phyloP scores from a whole-genome alignment of 2,888 invertebrate genomes.

The Drosophila macrospina region DNA sequence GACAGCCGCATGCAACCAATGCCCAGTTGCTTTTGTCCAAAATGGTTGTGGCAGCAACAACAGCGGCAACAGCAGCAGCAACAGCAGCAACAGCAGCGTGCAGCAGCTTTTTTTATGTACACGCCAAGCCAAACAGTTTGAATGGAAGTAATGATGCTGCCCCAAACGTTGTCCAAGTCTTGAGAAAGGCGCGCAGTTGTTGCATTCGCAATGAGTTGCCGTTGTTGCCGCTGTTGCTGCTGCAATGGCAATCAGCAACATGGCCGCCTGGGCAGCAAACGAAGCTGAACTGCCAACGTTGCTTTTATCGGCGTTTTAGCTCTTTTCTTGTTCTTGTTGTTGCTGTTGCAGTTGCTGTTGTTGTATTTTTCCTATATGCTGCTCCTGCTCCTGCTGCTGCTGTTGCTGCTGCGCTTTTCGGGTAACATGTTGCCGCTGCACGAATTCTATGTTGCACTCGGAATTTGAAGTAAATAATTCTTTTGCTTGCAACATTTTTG shows the following conservation, averaged over 20 bases:
- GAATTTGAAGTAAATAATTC: slow-evolving; percentile 80
- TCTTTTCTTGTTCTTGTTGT: slow-evolving; percentile 21
- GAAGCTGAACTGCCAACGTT: slow-evolving; percentile 79
- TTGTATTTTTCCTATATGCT: slow-evolving; percentile 44
- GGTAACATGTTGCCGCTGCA: slow-evolving; percentile 81
- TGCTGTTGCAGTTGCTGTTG: slow-evolving; percentile 24
- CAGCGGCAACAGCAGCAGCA: slow-evolving; percentile 47
- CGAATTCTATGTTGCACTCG: slow-evolving; percentile 83
- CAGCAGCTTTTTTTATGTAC: slow-evolving; percentile 72
- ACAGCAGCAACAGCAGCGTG: slow-evolving; percentile 30
- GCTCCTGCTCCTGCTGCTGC: slow-evolving; percentile 22
- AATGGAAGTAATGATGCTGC: slow-evolving; percentile 81
- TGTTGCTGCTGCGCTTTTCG: slow-evolving; percentile 54
- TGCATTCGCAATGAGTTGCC: slow-evolving; percentile 78
- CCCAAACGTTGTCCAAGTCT: slow-evolving; percentile 70
- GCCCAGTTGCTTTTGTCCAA: slow-evolving; percentile 65
- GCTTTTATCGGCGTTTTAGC: slow-evolving; percentile 75
- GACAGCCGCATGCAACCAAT: slow-evolving; percentile 64
- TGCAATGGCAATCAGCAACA: slow-evolving; percentile 75
- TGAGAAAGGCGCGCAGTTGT: slow-evolving; percentile 77
- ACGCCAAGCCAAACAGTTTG: slow-evolving; percentile 79
- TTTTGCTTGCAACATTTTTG: slow-evolving; percentile 67
- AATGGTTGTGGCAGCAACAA: slow-evolving; percentile 67
- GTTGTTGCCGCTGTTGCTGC: slow-evolving; percentile 49
- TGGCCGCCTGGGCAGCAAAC: slow-evolving; percentile 81